Conservation (phyloP, 53 echinoderm and acorn worm species). For the Patiria pectinifera region DNA sequence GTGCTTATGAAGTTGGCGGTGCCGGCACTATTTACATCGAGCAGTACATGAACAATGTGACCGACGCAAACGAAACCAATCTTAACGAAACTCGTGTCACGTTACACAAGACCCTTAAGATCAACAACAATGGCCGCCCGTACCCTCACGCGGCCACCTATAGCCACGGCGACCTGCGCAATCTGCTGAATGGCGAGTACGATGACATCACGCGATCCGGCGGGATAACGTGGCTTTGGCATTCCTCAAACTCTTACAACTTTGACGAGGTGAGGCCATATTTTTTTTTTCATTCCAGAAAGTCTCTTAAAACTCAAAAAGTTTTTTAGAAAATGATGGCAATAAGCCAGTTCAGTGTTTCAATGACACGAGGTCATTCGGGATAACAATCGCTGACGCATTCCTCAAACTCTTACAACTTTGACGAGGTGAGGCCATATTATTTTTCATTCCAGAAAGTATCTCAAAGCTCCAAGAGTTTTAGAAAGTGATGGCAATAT, state of each 20-base stretch:
- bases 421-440: constrained; percentile 77
- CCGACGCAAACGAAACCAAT: constrained; percentile 23
- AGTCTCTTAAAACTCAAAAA: no score
- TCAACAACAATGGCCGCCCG: constrained; percentile 81
- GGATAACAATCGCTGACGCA: constrained; percentile 15
- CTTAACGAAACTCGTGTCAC: constrained; percentile 35
- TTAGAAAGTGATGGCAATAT: no score
- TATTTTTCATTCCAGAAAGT: no score
- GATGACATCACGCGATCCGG: constrained; percentile 82
- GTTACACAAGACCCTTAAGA: constrained; percentile 77
- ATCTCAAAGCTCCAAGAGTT: no score
- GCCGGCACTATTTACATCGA: constrained; percentile 90
- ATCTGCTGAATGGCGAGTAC: constrained; percentile 79
- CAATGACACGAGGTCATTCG: no score
- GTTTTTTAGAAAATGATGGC: no score
- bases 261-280: constrained; percentile 81
- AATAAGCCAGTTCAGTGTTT: no score
- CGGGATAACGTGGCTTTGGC: constrained; percentile 92
- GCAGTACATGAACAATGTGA: constrained; percentile 34
- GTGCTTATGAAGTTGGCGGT: constrained; percentile 77
- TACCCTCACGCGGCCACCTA: constrained; percentile 72
- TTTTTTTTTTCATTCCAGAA: background rate
- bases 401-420: constrained; percentile 74
- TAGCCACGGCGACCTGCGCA: constrained; percentile 64
- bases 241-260: constrained; percentile 74